Base-by-base conservation (phyloP, 2,888 invertebrate species). In the Steinernema hermaphroditum region DNA sequence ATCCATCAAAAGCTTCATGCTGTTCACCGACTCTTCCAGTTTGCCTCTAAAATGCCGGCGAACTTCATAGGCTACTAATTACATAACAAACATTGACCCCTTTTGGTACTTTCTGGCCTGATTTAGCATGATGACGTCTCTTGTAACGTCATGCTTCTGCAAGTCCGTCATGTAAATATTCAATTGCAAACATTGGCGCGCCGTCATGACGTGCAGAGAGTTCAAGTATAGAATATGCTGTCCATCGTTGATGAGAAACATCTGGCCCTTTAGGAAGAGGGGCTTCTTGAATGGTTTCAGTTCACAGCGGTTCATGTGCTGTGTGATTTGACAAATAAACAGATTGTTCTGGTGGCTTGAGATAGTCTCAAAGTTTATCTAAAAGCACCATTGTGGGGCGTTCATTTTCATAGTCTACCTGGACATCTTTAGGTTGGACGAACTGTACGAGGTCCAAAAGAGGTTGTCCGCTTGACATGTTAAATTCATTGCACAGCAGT, bases 101-200 rank as follows among this genome's bases (percentile, higher is more conserved):
- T n/a, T 85, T 85, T 44, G 83, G 71, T 69, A 83, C 82, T 78
- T 82, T 81, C 69, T 84, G 85, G 69, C 82, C 80, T 85, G 82
- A 44, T 85, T 85, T 62, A 85, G 72, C 81, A 85, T 81, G 49
- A 85, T 80, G 29, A 85, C 68, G 73, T 85, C 85, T 46, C 85
- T 54, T 0, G 84, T 86, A 1, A 82, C 84, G 68, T 85, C 85
- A 73, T 85, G 83, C 74, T 81, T 78, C 57, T 82, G 84, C 81
- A 86, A 83, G 71, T 85, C 85, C 16, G 78, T 80, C 27, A 85
- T 76, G 76, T 76, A 85, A 9, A 85, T 71, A 43, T 85, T 84
- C 41, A 80, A 71, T 22, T 85, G 77, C 27, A 81, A 72, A 41
- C 86, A 78, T 46, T 81, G 80, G 1, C 80, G 76, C 19, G 82